Evolutionary conservation across 2,113 vertebrate species (phyloP), one percentile per base, ranked within the genome.

Genomic region (Bagarius yarrelli): DNA sequence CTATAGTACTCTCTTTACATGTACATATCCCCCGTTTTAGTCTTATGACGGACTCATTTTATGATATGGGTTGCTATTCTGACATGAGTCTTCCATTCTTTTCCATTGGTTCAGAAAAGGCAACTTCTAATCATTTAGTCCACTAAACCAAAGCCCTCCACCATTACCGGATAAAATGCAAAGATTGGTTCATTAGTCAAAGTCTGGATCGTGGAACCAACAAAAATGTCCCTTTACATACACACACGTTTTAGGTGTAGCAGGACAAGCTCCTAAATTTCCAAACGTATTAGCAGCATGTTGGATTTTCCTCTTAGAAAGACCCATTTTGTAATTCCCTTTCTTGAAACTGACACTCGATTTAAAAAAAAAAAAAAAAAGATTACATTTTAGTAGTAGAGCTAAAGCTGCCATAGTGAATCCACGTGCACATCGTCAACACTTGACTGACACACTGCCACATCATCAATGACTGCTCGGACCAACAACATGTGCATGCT

Each of bases 81-180:
- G 59, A 80, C 74, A 71, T 50, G 78, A 87, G 86, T 87, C 86
- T 85, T 87, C 86, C 83, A 85, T 83, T 78, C 56, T 76, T 82
- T 74, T 73, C 44, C 81, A 77, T 73, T 8, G 6, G 60, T 78
- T 81, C 57, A 80, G 70, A 75, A 82, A 44, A 78, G 78, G 69
- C 83, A 83, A 82, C 85, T 61, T 69, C 6, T 44, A 84, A 83
- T 84, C 81, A 50, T 63, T 56, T 23, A 80, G 34, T 40, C 81
- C 66, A 30, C 79, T 81, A 81, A 66, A 87, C 86, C 86, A 85
- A 87, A 87, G 81, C 75, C 83, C 60, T 81, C 34, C 36, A 64
- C 47, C 56, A 27, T 75, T 60, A 86, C 85, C 83, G 81, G 83
- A 87, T 84, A 66, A 76, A 27, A 66, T 56, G 27, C 75, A 27